Base-by-base conservation (phyloP, 1,140 invertebrate genomes). In the Achroia grisella region DNA sequence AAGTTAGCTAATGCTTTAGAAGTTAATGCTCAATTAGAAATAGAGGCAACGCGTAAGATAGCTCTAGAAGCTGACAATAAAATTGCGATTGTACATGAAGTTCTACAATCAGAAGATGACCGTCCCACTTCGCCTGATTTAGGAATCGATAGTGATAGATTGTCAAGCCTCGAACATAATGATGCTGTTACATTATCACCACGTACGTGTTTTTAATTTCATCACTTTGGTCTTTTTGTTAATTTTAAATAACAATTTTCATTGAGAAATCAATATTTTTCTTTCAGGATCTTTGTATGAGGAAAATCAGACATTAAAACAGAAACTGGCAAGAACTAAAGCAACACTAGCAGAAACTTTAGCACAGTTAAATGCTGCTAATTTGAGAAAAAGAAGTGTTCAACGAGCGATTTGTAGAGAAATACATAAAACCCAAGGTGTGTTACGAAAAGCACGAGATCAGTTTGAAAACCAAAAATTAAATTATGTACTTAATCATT, bases 361-460 rank as follows among this genome's bases (percentile, higher is more conserved):
- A 10, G 74, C 77, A 28, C 88, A 90, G 57, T 68, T 90, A 9
- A 87, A 87, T 45, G 78, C 87, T 5, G 86, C 88, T 2, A 89
- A 90, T 60, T 81, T 89, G 65, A 80, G 85, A 37, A 90, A 90
- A 54, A 79, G 85, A 39, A 87, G 82, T 58, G 88, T 90, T 4
- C 89, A 91, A 53, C 86, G 87, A 34, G 89, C 88, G 15, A 90
- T 91, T 56, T 90, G 89, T 62, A 84, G 87, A 32, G 88, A 91
- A 69, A 88, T 91, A 36, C 88, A 89, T 52, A 89, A 90, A 66
- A 91, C 90, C 10, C 89, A 89, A 43, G 85, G 88, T 42, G 88
- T 91, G 12, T 66, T 91, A n/a, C 84, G 88, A 10, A 87, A 89
- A 66, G 89, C 89, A 0, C 62, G 81, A 9, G 72, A 66, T 58